These are phyloP conservation scores for Drosophila quadrilineata DNA, from an alignment of 1,140 invertebrate genomes.

Conservation along the genomic window DNA sequence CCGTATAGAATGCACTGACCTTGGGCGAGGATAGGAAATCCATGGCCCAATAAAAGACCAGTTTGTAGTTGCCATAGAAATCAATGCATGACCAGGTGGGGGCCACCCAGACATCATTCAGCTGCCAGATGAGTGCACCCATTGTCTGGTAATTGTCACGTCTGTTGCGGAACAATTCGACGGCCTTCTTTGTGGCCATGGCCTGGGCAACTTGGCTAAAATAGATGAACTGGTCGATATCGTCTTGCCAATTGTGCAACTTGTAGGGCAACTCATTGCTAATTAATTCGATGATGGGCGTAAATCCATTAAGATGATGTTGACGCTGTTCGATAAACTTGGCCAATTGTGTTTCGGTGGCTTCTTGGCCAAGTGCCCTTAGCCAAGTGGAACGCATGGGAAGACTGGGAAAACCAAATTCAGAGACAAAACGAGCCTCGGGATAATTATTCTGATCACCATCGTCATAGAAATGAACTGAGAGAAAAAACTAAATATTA, in stretches of 20 bases:
- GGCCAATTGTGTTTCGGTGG: constrained; percentile 83
- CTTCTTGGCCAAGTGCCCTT: constrained; percentile 82
- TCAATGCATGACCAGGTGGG: constrained; percentile 97
- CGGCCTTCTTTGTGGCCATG: constrained; percentile 91
- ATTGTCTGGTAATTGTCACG: constrained; percentile 90
- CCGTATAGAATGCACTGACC: constrained; percentile 56
- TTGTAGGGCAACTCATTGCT: constrained; percentile 84
- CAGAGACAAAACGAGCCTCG: constrained; percentile 92
- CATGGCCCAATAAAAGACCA: constrained; percentile 94
- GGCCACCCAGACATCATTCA: constrained; percentile 99
- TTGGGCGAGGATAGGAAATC: constrained; percentile 89
- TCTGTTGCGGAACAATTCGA: constrained; percentile 92
- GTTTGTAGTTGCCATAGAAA: constrained; percentile 78
- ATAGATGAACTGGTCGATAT: constrained; percentile 85
- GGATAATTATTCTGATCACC: constrained; percentile 89
- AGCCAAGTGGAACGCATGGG: constrained; percentile 84
- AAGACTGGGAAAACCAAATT: constrained; percentile 97
- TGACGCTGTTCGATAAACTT: constrained; percentile 89
- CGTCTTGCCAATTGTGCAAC: constrained; percentile 81
- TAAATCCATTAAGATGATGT: constrained; percentile 89
- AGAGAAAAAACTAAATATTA: neutral
- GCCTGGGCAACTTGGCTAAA: constrained; percentile 94
- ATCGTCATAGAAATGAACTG: constrained; percentile 96
- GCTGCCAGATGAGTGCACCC: constrained; percentile 99
- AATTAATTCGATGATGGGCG: constrained; percentile 84